Percentiles rank a stretch among this genome's conserved stretches.
phyloP scores from a whole-genome alignment of 2,113 vertebrate genomes.

The Dendrocopos noguchii region DNA sequence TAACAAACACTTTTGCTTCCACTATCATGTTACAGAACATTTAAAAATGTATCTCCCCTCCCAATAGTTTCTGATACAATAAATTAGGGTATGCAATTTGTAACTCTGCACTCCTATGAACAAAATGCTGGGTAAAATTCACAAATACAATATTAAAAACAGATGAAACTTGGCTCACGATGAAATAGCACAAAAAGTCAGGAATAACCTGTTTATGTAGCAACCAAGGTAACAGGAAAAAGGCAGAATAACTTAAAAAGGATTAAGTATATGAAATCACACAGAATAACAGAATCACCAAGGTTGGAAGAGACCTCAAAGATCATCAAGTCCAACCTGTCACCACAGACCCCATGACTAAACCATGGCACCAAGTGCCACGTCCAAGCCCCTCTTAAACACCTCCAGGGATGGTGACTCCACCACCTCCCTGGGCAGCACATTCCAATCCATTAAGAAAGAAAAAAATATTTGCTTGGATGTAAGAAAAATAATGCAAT shows the following conservation, averaged over 20 bases:
- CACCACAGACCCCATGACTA: too few relatives aligned
- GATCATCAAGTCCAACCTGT: too few relatives aligned
- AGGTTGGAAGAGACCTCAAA: too few relatives aligned
- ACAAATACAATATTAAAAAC: not conserved
- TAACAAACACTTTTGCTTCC: not conserved
- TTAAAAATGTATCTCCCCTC: not conserved
- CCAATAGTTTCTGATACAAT: not conserved
- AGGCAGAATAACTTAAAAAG: not conserved
- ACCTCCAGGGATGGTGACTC: too few relatives aligned
- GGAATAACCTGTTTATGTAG: not conserved
- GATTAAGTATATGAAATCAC: not conserved
- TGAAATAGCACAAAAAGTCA: not conserved
- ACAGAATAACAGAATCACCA: too few relatives aligned
- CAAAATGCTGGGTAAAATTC: not conserved
- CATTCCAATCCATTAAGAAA: not conserved
- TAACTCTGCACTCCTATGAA: not conserved
- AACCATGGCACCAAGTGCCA: too few relatives aligned
- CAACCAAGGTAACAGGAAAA: not conserved
- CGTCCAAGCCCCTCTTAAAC: too few relatives aligned
- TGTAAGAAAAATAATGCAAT: not conserved
- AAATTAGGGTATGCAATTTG: not conserved
- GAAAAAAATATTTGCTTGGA: not conserved
- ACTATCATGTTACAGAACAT: not conserved
- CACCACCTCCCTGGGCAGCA: too few relatives aligned
- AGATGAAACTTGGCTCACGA: not conserved